These are phyloP conservation scores for Hydractinia symbiolongicarpus DNA, from an alignment of 30 jellyfish, hydroid and myxozoan genomes.

Conservation along the genomic window DNA sequence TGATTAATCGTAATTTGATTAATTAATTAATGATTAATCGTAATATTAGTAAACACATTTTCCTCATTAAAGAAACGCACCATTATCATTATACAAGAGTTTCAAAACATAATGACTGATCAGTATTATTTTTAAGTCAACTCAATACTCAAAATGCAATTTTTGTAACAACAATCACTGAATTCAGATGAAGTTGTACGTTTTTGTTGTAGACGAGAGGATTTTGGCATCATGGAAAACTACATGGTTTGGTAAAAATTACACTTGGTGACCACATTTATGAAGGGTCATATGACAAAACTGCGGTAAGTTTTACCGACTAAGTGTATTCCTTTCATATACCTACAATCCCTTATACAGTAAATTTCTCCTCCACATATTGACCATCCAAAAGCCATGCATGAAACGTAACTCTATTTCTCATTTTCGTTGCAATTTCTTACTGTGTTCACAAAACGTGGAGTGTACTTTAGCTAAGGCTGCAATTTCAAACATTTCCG, in stretches of 20 bases:
- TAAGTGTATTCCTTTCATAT: neutral
- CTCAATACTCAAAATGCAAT: neutral
- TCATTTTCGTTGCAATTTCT: neutral
- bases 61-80: no score
- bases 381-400: neutral
- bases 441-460: no score
- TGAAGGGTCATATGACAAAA: conserved; percentile 39
- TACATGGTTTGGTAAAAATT: conserved; percentile 54
- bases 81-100: no score
- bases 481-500: no score
- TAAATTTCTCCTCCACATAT: neutral
- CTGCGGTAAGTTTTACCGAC: neutral
- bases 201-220: conserved; percentile 44
- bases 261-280: conserved; percentile 26
- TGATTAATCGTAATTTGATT: no score
- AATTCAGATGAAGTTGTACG: neutral
- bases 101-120: no score
- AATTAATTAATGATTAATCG: no score
- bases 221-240: conserved; percentile 48
- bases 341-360: neutral
- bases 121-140: no score
- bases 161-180: neutral
- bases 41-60: no score
- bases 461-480: no score
- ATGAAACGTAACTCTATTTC: neutral